Evolutionary conservation across 1,140 invertebrate genomes (phyloP).

Genomic region (Orchesella cincta): DNA sequence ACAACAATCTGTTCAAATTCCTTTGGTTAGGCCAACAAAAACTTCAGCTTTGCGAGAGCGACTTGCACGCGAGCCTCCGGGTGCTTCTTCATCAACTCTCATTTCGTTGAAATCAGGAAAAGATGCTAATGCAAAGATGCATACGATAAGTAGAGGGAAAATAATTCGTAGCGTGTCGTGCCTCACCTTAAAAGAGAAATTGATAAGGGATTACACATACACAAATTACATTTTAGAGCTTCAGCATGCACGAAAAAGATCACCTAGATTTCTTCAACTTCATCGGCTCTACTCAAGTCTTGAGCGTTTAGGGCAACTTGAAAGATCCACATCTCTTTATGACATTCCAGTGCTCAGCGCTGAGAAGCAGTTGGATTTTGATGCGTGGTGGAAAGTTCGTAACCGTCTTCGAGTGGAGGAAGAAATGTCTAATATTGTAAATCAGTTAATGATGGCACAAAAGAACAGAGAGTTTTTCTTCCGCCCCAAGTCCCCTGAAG

Average conservation of each 20-base stretch:
- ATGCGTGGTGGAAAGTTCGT: constrained; percentile 78
- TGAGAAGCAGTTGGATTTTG: constrained; percentile 78
- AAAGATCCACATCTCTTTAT: constrained; percentile 70
- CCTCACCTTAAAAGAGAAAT: constrained; percentile 41
- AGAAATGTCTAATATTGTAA: constrained; percentile 73
- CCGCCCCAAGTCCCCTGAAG: constrained; percentile 69
- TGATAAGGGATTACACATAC: constrained; percentile 52
- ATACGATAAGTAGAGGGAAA: not conserved
- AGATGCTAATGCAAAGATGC: not conserved
- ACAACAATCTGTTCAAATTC: constrained; percentile 17
- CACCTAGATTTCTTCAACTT: constrained; percentile 79
- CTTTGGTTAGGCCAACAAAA: not conserved
- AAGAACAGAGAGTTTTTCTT: constrained; percentile 82
- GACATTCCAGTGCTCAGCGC: constrained; percentile 67
- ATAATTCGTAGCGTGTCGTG: constrained; percentile 41
- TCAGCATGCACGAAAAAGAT: constrained; percentile 71
- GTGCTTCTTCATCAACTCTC: not conserved
- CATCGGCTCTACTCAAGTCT: constrained; percentile 82
- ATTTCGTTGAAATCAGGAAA: not conserved
- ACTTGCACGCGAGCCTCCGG: not conserved
- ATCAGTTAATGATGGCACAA: constrained; percentile 75
- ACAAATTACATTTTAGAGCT: constrained; percentile 67
- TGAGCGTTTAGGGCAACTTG: constrained; percentile 79
- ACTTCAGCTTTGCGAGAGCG: constrained; percentile 14
- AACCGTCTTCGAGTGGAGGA: constrained; percentile 77